Base-by-base conservation (phyloP, 2,113 vertebrate genomes). In the Hypocryptadius cinnamomeus region DNA sequence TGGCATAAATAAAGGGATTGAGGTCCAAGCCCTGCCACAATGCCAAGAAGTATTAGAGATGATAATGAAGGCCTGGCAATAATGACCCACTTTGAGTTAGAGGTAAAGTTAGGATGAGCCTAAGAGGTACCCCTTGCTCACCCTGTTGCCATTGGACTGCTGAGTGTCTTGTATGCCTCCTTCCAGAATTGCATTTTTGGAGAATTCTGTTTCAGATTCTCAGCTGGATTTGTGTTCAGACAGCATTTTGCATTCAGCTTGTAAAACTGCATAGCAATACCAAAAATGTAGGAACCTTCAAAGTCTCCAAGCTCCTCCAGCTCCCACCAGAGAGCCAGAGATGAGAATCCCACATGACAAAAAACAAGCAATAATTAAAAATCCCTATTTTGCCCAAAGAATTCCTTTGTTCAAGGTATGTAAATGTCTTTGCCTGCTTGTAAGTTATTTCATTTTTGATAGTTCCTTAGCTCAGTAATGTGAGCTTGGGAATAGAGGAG, bases 401-500 rank as follows among this genome's bases (percentile, higher is more conserved):
- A 89, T 86, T 91, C 56, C 39, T 92, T 94, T 96, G 90, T 93
- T 95, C 48, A 2, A 79, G 66, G 54, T 88, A 87, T 90, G 88
- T 93, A 92, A 94, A 92, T 92, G 64, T 81, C 85, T 92, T 81
- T 0, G 40, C 31, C 53, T 77, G 27, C 92, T 50, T 78, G 33
- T 74, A 51, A 72, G 37, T 92, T 90, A 79, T 94, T 96, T 93
- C 84, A 57, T 78, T 93, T 87, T 89, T 65, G 59, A 42, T 90
- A 68, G 86, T 86, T 90, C 79, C 47, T 87, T 76, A 88, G 94
- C 77, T 94, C 57, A 90, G 90, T 95, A 97, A 89, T 82, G 61
- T 93, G 93, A 93, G 79, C 27, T 96, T 96, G 96, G 94, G 94
- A 97, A 96, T 89, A 96, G 93, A 96, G 71, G 79, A 91, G 85